Base-by-base conservation (phyloP, 2,113 vertebrate species). In the Hydrochoerus hydrochaeris region DNA sequence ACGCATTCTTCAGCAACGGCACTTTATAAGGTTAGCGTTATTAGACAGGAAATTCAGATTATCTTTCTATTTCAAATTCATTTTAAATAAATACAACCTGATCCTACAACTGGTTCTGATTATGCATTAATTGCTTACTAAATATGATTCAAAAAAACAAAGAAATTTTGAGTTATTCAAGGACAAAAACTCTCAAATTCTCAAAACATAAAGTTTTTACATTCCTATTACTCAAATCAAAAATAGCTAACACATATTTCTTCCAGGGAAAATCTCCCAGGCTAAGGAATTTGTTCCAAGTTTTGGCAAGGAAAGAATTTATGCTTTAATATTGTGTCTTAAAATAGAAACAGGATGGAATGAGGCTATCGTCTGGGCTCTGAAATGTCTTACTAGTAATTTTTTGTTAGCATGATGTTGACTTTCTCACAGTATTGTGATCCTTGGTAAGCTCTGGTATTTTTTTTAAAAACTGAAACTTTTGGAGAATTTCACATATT, bases 171-270 rank as follows among this genome's bases (percentile, higher is more conserved):
- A 98, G 90, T 95, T 97, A 95, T 90, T 96, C 97, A 96, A 96
- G 97, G 96, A 98, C 97, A 97, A 93, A 97, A 96, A 82, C 7
- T 77, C 60, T 96, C 85, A 87, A 88, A 41, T 86, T 12, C 88
- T 96, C 46, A 95, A 96, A 97, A 95, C 96, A 94, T 41, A 96
- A 88, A 90, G 95, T 97, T 97, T 97, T 97, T 71, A 58, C 94
- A 97, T 97, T 98, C 97, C 41, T 93, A 77, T 69, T 57, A 92
- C 52, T 97, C 88, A 97, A 95, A 97, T 97, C 82, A 97, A 97
- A 97, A 97, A 97, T 97, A 98, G 85, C 96, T 95, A 98, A 95
- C 90, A 96, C 93, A 90, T 94, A 97, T 93, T 98, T 97, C 62
- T 96, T 96, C 44, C 57, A 84, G 41, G 97, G 86, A 95, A 97